Base-by-base conservation (phyloP, 2,113 vertebrate species). In the Oenanthe oenanthe region DNA sequence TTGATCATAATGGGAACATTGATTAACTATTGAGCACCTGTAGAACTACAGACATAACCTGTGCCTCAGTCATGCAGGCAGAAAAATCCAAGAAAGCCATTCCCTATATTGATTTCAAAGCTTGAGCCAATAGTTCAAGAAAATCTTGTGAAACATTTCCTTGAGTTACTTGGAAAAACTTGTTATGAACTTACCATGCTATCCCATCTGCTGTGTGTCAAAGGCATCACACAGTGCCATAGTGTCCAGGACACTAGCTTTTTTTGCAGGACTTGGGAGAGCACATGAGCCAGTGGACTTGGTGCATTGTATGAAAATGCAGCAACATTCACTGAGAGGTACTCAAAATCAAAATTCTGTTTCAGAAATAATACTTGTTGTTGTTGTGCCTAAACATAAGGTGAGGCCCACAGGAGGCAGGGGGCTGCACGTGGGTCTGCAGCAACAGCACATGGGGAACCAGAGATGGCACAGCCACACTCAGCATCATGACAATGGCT, bases 371-470 rank as follows among this genome's bases (percentile, higher is more conserved):
- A 17, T 15, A 6, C 14, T n/a, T 72, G 24, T 24, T 70, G 13
- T 62, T 40, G 13, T 26, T 67, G 54, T 53, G 62, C 54, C 68
- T 68, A 61, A 68, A 38, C 18, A 38, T 60, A 47, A 53, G 28
- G 12, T 5, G 7, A 53, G 32, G 38, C 17, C 22, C 45, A 32
- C 21, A 36, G 45, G 14, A 16, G 18, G 21, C 11, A 19, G 13
- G 12, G 48, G 10, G 10, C 61, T 66, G 42, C 2, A 1, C 0
- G 0, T 0, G 1, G 50, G 13, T 14, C 28, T 56, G 34, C 1
- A 1, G 17, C 6, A 5, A 43, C 17, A 67, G 53, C 53, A 26
- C 7, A 2, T 0, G 1, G 9, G 16, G 38, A 53, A 8, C n/a
- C 45, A 51, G 24, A n/a, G 60, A 38, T 0, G 2, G 51, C 43